Evolutionary conservation across 1,140 invertebrate species (phyloP), one percentile per base, ranked within the genome.

Genomic region (Drosophila bocqueti): DNA sequence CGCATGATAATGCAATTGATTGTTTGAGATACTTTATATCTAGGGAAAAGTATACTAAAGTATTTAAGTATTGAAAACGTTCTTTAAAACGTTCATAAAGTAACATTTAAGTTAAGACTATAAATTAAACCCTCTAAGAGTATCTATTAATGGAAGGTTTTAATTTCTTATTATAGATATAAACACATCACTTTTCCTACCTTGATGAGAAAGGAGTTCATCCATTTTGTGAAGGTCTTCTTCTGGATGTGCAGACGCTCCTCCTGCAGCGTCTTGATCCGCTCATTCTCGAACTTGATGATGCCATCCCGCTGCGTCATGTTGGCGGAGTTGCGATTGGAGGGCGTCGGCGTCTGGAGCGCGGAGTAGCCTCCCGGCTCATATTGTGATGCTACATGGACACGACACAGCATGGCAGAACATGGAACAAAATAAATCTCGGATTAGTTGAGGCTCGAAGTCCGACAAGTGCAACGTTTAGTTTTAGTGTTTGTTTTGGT

Each of bases 141-240:
- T 3, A 11, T 3, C 10, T n/a, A 10, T n/a, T 31, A n/a, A 34
- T 18, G 4, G 11, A 29, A 1, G 4, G 16, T 13, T 11, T 52
- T 54, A 3, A 7, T 21, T 2, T 18, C 8, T 2, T 24, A 24
- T 55, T 34, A 15, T 21, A 34, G 7, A 54, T 18, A 49, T n/a
- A n/a, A 4, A 10, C 29, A 29, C 10, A 5, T 29, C 47, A 16
- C 24, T 5, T 13, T n/a, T 60, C 85, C 93, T 93, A 98, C 98
- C 96, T 98, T 99, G 92, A 97, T 96, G 74, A 99, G 94, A 94
- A 99, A 99, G 3, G 98, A 99, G 94, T 99, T 99, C 95, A 99
- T 98, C 99, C 99, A 99, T 98, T 99, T 99, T 87, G 99, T 99
- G 94, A 99, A 99, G 9, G 99, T 99, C 94, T 99, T 99, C 95